A percentile compares a stretch with the other conserved stretches of the same genome.
phyloP scores from a whole-genome alignment of 2,888 invertebrate species.

The Acronicta leporina region DNA sequence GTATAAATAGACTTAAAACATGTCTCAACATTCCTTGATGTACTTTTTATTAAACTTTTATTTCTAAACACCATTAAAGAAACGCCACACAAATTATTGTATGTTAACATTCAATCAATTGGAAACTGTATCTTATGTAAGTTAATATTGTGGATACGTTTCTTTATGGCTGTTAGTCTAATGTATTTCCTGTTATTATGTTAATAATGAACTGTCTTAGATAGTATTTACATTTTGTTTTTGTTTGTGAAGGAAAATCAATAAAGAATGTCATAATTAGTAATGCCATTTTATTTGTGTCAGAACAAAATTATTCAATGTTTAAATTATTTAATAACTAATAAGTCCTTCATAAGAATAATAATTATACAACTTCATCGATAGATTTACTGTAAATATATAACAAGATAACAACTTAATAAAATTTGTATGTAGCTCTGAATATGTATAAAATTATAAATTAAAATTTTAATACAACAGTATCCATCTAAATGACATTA shows the following conservation, averaged over 20 bases:
- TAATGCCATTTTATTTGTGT: constrained; percentile 57
- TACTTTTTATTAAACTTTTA: constrained; percentile 28
- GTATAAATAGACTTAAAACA: constrained; percentile 15
- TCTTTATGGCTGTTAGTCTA: constrained; percentile 37
- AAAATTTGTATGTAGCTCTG: too few species aligned
- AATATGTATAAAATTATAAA: constrained; percentile 7
- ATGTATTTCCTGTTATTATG: constrained; percentile 50
- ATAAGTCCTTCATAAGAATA: not conserved
- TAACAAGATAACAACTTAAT: too few species aligned
- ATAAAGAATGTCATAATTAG: constrained; percentile 77
- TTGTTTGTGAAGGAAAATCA: constrained; percentile 84
- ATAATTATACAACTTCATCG: too few species aligned
- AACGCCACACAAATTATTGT: constrained; percentile 12
- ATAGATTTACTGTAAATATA: too few species aligned
- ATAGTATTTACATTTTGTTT: constrained; percentile 48
- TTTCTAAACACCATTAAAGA: constrained; percentile 15
- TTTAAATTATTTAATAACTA: too few species aligned
- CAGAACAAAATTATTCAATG: constrained; percentile 27
- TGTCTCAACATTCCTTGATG: constrained; percentile 34
- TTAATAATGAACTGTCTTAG: constrained; percentile 47
- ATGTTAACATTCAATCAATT: constrained; percentile 2
- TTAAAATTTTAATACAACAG: not conserved
- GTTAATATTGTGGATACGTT: constrained; percentile 34
- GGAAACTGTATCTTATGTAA: constrained; percentile 12
- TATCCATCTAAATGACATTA: too few species aligned